These are phyloP conservation scores for Ophonus ardosiacus DNA, from an alignment of 2,888 invertebrate species.

Conservation along the genomic window DNA sequence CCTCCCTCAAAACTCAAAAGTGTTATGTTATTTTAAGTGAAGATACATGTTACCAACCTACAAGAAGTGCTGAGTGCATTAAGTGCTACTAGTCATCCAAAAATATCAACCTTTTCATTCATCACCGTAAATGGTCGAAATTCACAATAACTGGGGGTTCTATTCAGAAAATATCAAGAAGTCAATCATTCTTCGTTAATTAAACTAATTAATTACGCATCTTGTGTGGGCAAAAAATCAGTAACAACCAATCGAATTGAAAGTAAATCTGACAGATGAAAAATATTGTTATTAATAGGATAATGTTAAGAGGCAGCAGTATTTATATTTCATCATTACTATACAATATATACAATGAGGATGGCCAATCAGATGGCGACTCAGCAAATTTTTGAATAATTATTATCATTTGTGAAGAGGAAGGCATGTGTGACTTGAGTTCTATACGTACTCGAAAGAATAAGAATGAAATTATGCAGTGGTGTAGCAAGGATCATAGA, in stretches of 20 bases:
- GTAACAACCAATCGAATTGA: background rate
- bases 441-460: slow-evolving; percentile 17
- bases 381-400: slow-evolving; percentile 57
- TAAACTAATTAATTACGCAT: slow-evolving; percentile 13
- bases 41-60: slow-evolving; percentile 45
- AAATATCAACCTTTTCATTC: background rate
- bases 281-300: slow-evolving; percentile 42
- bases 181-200: slow-evolving; percentile 19
- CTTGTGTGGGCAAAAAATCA: slow-evolving; percentile 23
- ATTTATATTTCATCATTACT: slow-evolving; percentile 55
- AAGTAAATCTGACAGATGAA: slow-evolving; percentile 52
- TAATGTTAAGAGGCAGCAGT: slow-evolving; percentile 33
- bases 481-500: background rate
- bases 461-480: background rate
- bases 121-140: no score
- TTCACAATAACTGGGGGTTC: no score
- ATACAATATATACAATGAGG: slow-evolving; percentile 52
- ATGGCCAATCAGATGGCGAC: slow-evolving; percentile 50
- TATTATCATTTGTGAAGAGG: slow-evolving; percentile 48
- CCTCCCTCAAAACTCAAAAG: slow-evolving; percentile 22
- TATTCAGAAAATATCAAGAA: background rate
- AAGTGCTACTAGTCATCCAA: slow-evolving; percentile 27
- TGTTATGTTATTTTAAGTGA: slow-evolving; percentile 59
- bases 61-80: slow-evolving; percentile 52
- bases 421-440: background rate